These are phyloP conservation scores for Eupsilia transversa DNA, from an alignment of 2,888 invertebrate species.

Conservation along the genomic window DNA sequence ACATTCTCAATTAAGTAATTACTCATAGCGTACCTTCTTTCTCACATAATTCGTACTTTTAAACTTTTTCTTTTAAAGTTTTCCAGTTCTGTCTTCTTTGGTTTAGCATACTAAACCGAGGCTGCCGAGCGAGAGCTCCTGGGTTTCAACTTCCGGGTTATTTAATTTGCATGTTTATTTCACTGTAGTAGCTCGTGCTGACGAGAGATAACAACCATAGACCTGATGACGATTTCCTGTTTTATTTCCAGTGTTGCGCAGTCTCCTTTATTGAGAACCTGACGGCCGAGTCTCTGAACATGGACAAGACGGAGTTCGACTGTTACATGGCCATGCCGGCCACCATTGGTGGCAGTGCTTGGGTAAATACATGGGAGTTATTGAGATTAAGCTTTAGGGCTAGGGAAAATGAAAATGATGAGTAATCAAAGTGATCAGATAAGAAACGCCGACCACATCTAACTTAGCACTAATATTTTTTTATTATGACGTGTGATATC, in stretches of 20 bases:
- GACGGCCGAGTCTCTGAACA: slow-evolving; percentile 97
- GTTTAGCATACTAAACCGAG: not conserved
- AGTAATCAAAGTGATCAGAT: not conserved
- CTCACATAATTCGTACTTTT: too few relatives aligned
- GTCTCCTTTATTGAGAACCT: slow-evolving; percentile 99
- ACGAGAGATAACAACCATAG: not conserved
- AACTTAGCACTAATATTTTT: too few relatives aligned
- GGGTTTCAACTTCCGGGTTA: not conserved
- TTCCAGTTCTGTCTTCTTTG: not conserved
- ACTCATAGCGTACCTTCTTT: too few relatives aligned
- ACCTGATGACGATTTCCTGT: not conserved
- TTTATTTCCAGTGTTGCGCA: slow-evolving; percentile 95
- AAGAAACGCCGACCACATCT: too few relatives aligned
- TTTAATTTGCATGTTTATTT: not conserved
- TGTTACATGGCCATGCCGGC: slow-evolving; percentile 94
- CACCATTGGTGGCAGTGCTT: slow-evolving; percentile 96
- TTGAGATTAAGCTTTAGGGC: not conserved
- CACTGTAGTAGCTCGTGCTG: not conserved
- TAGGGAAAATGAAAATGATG: not conserved
- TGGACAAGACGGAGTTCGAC: slow-evolving; percentile 97
- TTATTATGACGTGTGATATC: too few relatives aligned
- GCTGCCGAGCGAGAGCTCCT: not conserved
- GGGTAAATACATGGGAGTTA: slow-evolving; percentile 85
- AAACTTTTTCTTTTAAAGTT: too few relatives aligned
- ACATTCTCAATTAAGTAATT: too few relatives aligned